Conservation (phyloP, 2,888 invertebrate genomes). For the Crematogaster levior region DNA sequence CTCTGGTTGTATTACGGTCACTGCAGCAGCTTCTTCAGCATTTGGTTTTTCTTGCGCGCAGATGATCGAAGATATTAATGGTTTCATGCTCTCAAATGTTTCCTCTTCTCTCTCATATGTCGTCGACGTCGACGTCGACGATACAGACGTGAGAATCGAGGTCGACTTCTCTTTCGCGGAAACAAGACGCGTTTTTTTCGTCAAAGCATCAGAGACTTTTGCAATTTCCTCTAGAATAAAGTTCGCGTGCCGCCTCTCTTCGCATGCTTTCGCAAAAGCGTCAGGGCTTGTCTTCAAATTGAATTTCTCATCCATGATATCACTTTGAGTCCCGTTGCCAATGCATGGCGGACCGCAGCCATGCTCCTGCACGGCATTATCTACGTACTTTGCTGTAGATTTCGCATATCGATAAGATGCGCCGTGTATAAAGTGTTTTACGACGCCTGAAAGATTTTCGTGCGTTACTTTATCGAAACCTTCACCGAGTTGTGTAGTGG, state of each 20-base stretch:
- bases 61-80: neutral
- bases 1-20: neutral
- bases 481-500: neutral
- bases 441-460: neutral
- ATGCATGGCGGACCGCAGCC: neutral
- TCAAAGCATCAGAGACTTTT: neutral
- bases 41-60: neutral
- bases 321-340: neutral
- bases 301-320: neutral
- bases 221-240: conserved; percentile 13
- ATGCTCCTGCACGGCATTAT: neutral
- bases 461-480: neutral
- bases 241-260: neutral
- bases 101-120: neutral
- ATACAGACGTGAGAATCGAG: neutral
- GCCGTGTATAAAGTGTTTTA: neutral
- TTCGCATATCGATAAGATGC: neutral
- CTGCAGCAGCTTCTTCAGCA: neutral
- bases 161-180: neutral
- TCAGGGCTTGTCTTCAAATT: conserved; percentile 15
- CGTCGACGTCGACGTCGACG: neutral
- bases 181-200: neutral
- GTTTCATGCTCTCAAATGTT: neutral
- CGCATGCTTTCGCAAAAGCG: neutral
- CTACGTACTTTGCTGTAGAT: neutral